Conservation (phyloP, 2,888 invertebrate genomes). For the Phytoseiulus persimilis region DNA sequence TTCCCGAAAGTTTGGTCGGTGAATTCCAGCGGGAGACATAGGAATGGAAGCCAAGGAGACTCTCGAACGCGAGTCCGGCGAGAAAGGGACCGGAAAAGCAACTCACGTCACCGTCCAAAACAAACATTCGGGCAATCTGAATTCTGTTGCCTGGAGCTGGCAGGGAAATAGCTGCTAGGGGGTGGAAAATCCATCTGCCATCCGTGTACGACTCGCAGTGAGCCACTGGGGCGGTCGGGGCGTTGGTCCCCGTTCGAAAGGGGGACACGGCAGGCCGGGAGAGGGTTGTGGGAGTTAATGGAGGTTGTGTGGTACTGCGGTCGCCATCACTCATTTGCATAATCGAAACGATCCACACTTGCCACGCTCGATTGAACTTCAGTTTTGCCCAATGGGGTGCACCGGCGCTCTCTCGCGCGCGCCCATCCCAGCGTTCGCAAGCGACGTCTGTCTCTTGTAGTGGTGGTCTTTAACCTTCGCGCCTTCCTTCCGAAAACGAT, state of each 20-base stretch:
- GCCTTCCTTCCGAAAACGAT: neutral
- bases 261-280: neutral
- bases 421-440: neutral
- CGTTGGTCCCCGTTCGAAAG: neutral
- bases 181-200: neutral
- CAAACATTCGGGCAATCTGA: neutral
- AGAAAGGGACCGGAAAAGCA: neutral
- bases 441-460: neutral
- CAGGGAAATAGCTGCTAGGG: neutral
- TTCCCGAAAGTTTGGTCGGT: neutral
- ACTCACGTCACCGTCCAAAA: neutral
- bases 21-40: too few relatives aligned
- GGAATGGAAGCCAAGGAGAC: neutral
- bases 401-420: too few relatives aligned
- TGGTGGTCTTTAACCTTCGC: neutral
- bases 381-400: neutral
- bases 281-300: neutral
- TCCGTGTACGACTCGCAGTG: neutral
- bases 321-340: neutral
- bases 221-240: neutral
- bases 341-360: constrained; percentile 5
- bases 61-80: neutral
- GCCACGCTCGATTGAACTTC: constrained; percentile 5
- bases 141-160: neutral
- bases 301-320: neutral